Base-by-base conservation (phyloP, 2,888 invertebrate genomes). In the Drosophila lacicola region DNA sequence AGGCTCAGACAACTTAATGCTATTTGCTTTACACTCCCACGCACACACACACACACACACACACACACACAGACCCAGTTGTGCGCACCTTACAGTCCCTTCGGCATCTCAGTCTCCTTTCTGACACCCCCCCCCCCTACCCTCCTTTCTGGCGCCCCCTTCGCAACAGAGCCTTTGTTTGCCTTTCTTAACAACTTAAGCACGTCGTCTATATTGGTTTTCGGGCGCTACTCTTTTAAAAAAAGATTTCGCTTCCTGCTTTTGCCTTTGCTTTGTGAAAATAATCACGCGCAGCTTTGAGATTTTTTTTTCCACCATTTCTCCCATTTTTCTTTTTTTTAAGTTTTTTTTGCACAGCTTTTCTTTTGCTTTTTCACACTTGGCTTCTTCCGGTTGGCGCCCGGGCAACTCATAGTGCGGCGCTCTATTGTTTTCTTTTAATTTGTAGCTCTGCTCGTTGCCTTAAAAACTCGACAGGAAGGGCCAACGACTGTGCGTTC, bases 161-260 rank as follows among this genome's bases (percentile, higher is more conserved):
- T 51, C 39, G 21, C 45, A 36, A 41, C 51, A 70, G 46, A 49
- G 74, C 77, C 70, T 84, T 87, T 87, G 84, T 82, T 84, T 87
- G 87, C 74, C 72, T 76, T 88, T 86, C 85, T 88, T 85, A 88
- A 88, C 85, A 86, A 86, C 85, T 86, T 86, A 82, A 88, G 88
- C 85, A 86, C 85, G 85, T 88, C 85, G 81, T 82, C 80, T 76
- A 80, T 85, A 85, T 85, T 85, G 88, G 84, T 87, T 85, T 87
- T 87, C 76, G 79, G 74, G 77, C 84, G 75, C 63, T 75, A 74
- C 72, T 72, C 70, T 74, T 66, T 71, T 54, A 60, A 67, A 75
- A 72, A 75, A 71, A 64, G 76, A 75, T 77, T 77, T 64, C 53
- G 63, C 81, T 83, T 86, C 86, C 83, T 83, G 86, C 76, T 77